These are phyloP conservation scores for Vulpes vulpes DNA, from an alignment of 2,113 vertebrate genomes.

Conservation along the genomic window DNA sequence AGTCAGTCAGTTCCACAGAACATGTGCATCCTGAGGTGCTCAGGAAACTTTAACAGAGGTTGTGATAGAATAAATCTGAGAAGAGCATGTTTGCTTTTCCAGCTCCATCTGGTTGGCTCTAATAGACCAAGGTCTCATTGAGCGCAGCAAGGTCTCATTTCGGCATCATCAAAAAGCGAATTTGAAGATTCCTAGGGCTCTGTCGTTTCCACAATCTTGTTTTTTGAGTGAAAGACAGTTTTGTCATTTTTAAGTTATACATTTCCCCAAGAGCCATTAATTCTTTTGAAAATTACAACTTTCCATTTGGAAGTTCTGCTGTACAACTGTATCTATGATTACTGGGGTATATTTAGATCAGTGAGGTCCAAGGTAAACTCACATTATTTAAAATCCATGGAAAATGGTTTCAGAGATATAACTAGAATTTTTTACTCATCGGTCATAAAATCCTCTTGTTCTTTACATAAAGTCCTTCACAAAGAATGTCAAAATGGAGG, in stretches of 20 bases:
- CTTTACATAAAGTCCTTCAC: background rate
- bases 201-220: background rate
- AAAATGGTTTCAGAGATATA: slow-evolving; percentile 36
- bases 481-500: slow-evolving; percentile 5
- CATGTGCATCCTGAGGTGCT: background rate
- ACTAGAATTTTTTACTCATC: background rate
- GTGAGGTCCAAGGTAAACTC: background rate
- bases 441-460: background rate
- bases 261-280: background rate
- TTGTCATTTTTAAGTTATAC: background rate
- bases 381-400: background rate
- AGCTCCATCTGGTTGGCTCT: background rate
- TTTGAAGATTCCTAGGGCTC: background rate
- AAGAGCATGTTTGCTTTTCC: background rate
- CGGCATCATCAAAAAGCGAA: background rate
- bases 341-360: background rate
- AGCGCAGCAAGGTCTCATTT: background rate
- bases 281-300: background rate
- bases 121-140: background rate
- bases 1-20: background rate
- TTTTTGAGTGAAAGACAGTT: background rate
- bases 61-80: background rate
- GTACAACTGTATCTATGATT: background rate
- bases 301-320: background rate
- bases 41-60: background rate